Base-by-base conservation (phyloP, 2,888 invertebrate species). In the Scaptomyza flava region DNA sequence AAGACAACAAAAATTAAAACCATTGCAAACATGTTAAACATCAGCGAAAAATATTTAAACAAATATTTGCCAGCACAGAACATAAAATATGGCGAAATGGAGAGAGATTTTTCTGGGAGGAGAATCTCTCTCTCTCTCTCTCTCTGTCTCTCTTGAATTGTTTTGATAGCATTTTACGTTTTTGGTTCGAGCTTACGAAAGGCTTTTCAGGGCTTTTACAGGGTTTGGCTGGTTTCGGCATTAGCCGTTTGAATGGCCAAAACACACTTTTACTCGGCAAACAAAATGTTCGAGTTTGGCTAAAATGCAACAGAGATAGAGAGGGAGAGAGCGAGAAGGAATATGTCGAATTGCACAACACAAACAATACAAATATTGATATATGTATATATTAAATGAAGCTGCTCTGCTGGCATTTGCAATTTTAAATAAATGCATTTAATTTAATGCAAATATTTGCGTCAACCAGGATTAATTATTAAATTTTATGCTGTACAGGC, bases 371-470 rank as follows among this genome's bases (percentile, higher is more conserved):
- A 72, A 73, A 77, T 61, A 73, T 75, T 77, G 41, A 73, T 54
- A 57, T 54, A 57, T 56, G 68, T 54, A 57, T 54, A 57, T 56
- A 52, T 67, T 34, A 56, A 61, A 38, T 60, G 38, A 31, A 52
- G 47, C 41, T 38, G 53, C 57, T 45, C 42, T 61, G 79, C 69
- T 66, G 59, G 51, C 77, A 60, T 54, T 61, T 62, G 66, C 66
- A 57, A 41, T 76, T 66, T 84, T 72, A 52, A 74, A 64, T 62
- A 52, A 68, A 51, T 60, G 65, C 66, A 65, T 51, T 80, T 75
- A 63, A 83, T 83, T 75, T 59, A 71, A 83, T 62, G 67, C 72
- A 82, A 85, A 85, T 60, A 87, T 79, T 82, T 74, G 68, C 41
- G n/a, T n/a, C 30, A 48, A 57, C 46, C 63, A 52, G 64, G 51